Conservation (phyloP, 2,797 vertebrate species). For the Molossus alvarezi region DNA sequence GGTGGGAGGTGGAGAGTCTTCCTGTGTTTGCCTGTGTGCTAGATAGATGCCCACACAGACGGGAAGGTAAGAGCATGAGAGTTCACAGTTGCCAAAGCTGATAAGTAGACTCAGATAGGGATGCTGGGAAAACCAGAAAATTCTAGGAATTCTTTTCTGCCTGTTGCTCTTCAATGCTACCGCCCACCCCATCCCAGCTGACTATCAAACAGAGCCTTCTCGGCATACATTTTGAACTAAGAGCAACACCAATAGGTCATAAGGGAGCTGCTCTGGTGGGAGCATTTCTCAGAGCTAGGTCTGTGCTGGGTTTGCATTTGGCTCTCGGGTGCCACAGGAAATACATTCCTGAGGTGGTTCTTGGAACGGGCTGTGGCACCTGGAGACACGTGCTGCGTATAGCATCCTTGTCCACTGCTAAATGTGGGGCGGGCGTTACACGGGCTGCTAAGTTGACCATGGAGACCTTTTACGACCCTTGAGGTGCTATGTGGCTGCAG, state of each 20-base stretch:
- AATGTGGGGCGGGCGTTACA: not conserved
- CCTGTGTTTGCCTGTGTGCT: not conserved
- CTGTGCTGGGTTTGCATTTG: not conserved
- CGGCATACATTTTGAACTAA: not conserved
- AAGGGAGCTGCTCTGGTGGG: not conserved
- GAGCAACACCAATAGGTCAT: not conserved
- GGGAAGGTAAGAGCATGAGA: not conserved
- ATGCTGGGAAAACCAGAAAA: not conserved
- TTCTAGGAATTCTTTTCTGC: not conserved
- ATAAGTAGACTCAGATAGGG: not conserved
- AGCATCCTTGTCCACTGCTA: not conserved
- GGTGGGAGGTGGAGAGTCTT: not conserved
- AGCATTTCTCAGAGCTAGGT: not conserved
- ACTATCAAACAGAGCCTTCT: not conserved
- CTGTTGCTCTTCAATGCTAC: not conserved
- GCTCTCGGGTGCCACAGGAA: not conserved
- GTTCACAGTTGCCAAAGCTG: not conserved
- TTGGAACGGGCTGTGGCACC: not conserved
- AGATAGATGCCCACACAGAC: not conserved
- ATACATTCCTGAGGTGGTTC: not conserved
- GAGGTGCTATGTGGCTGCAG: not conserved
- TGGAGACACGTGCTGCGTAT: accelerated
- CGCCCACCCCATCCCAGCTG: accelerated
- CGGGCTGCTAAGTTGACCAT: not conserved
- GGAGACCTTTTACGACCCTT: not conserved